These are phyloP conservation scores for Leptobrachium leishanense DNA, from an alignment of 2,113 vertebrate species.

Conservation along the genomic window DNA sequence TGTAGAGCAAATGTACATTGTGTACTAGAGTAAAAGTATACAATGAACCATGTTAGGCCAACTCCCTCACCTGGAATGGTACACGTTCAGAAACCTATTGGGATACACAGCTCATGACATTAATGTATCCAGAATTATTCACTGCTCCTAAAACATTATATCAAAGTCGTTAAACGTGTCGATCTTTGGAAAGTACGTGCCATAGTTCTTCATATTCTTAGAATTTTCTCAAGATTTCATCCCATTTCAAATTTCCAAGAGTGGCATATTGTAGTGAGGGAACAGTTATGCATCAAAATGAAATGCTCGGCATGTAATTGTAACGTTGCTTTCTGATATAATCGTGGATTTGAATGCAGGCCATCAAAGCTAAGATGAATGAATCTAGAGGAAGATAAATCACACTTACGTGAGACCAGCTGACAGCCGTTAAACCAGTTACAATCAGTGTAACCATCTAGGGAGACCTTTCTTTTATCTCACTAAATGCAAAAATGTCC, in stretches of 20 bases:
- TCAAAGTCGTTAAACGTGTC: not conserved
- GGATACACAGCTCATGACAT: too few relatives aligned
- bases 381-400: slow-evolving; percentile 95
- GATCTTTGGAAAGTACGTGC: not conserved
- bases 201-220: not conserved
- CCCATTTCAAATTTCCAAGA: not conserved
- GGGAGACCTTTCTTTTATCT: slow-evolving; percentile 87
- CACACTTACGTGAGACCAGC: slow-evolving; percentile 91
- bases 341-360: slow-evolving; percentile 69
- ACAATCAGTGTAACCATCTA: slow-evolving; percentile 88
- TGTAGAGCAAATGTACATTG: too few relatives aligned
- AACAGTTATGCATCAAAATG: not conserved
- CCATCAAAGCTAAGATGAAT: slow-evolving; percentile 75
- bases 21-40: too few relatives aligned
- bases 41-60: too few relatives aligned
- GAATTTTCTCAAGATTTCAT: not conserved
- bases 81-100: too few relatives aligned
- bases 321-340: slow-evolving; percentile 46
- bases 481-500: slow-evolving; percentile 86
- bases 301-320: slow-evolving; percentile 26
- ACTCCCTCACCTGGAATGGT: too few relatives aligned
- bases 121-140: too few relatives aligned
- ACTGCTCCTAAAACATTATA: too few relatives aligned
- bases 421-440: slow-evolving; percentile 97
- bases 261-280: not conserved